Evolutionary conservation across 2,113 vertebrate genomes (phyloP), one percentile per base, ranked within the genome.

Genomic region (Accipiter cooperii): DNA sequence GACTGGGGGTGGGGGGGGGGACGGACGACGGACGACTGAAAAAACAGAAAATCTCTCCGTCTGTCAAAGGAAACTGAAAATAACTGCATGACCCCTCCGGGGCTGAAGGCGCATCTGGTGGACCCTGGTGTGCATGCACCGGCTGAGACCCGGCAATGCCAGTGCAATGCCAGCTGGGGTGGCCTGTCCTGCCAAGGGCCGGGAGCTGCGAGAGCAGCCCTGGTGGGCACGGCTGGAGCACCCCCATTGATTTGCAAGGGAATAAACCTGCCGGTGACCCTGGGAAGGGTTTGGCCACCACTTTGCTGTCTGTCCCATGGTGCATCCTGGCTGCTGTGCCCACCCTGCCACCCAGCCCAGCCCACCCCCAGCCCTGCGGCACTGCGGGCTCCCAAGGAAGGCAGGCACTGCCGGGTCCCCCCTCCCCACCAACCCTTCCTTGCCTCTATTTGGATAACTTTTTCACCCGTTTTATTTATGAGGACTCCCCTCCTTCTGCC

Each of bases 381-480:
- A 1, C 64, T 36, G 20, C 28, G 3, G 5, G 31, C 47, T 79
- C 29, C 57, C 2, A 1, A 49, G 61, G 42, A 76, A 63, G n/a
- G 44, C 63, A 77, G 66, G 40, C 14, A 12, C 82, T 89, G 57
- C 57, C 36, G 22, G 6, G 47, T 60, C 36, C 61, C 65, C 21
- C 54, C 46, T 81, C 76, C 29, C 52, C 17, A 8, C 46, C 84
- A 83, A 54, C 68, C 58, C 68, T 95, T 96, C 86, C 86, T 93
- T 8, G 1, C 44, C 78, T 84, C 83, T 98, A 25, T 98, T 98
- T 97, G 95, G 92, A 93, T 97, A 97, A 97, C 97, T 97, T 96
- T 87, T 93, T 84, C 91, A 97, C 96, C 84, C 2, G 0, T 63
- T 96, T 84, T 77, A 57, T 97, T 94, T 93, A 95, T 38, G 77